A percentile compares a stretch with the other conserved stretches of the same genome.
phyloP scores from a whole-genome alignment of 1,140 invertebrate genomes.

The Drosophila nigrodunni region DNA sequence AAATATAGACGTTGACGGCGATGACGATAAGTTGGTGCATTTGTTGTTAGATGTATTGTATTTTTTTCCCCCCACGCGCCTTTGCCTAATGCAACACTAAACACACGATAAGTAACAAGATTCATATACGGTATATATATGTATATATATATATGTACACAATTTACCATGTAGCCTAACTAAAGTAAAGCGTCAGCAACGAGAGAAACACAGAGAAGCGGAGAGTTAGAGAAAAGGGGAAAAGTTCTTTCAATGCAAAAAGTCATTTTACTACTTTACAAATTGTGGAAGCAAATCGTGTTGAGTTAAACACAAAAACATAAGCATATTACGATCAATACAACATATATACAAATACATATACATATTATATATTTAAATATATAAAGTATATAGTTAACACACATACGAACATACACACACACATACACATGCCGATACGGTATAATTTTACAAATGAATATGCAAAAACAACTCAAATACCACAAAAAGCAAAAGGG shows the following conservation, averaged over 20 bases:
- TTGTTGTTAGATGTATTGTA: slow-evolving; percentile 81
- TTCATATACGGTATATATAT: slow-evolving; percentile 23
- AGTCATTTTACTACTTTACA: slow-evolving; percentile 67
- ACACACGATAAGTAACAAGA: slow-evolving; percentile 31
- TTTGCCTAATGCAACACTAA: slow-evolving; percentile 75
- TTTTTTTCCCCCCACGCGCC: slow-evolving; percentile 75
- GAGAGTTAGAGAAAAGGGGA: slow-evolving; percentile 11
- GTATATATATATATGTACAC: slow-evolving; percentile 36
- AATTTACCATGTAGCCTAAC: slow-evolving; percentile 60
- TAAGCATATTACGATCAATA: slow-evolving; percentile 69
- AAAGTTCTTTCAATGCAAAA: slow-evolving; percentile 55
- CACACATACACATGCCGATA: slow-evolving; percentile 43
- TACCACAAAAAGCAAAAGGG: slow-evolving; percentile 13
- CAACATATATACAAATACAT: slow-evolving; percentile 53
- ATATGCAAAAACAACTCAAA: slow-evolving; percentile 37
- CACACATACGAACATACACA: slow-evolving; percentile 38
- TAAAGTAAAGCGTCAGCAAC: slow-evolving; percentile 43
- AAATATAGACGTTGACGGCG: slow-evolving; percentile 37
- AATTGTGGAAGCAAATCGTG: slow-evolving; percentile 45
- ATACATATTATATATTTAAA: slow-evolving; percentile 39
- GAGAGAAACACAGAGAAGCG: background rate
- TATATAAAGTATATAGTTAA: slow-evolving; percentile 51
- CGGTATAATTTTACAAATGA: slow-evolving; percentile 52
- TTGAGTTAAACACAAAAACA: slow-evolving; percentile 51
- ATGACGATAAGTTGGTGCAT: slow-evolving; percentile 72